Evolutionary conservation across 2,113 vertebrate species (phyloP).

Genomic region (Deroptyus accipitrinus): DNA sequence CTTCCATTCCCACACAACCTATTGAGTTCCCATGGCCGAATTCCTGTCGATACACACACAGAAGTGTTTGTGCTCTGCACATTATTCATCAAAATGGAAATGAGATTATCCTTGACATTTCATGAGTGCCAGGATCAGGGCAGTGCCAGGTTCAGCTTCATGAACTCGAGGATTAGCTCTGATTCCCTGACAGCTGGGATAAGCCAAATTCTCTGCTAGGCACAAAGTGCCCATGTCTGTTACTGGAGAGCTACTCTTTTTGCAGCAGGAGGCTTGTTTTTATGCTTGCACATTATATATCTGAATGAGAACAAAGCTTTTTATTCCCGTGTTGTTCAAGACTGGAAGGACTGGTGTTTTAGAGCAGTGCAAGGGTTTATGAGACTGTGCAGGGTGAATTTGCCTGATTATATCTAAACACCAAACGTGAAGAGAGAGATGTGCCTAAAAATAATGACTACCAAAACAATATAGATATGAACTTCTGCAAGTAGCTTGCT

Average conservation of each 20-base stretch:
- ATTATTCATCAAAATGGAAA: background rate
- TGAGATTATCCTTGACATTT: background rate
- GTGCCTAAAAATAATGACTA: background rate
- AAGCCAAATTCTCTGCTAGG: background rate
- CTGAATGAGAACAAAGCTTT: background rate
- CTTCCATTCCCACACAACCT: background rate
- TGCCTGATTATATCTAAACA: background rate
- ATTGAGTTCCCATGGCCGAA: accelerated
- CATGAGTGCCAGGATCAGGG: background rate
- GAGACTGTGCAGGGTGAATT: background rate
- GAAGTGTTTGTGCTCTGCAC: background rate
- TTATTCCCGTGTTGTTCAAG: background rate
- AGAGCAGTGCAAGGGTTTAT: background rate
- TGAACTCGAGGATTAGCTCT: background rate
- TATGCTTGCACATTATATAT: background rate
- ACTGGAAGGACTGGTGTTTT: background rate
- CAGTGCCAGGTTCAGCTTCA: background rate
- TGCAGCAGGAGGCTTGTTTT: too few species aligned
- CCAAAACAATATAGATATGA: background rate
- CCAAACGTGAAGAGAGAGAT: background rate
- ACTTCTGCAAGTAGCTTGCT: background rate
- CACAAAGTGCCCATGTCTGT: background rate
- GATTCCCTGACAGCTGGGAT: background rate
- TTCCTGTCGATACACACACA: accelerated
- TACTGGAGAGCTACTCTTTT: background rate